These are phyloP conservation scores for Pseudomugil gertrudae DNA, from an alignment of 2,797 vertebrate genomes.

Conservation along the genomic window DNA sequence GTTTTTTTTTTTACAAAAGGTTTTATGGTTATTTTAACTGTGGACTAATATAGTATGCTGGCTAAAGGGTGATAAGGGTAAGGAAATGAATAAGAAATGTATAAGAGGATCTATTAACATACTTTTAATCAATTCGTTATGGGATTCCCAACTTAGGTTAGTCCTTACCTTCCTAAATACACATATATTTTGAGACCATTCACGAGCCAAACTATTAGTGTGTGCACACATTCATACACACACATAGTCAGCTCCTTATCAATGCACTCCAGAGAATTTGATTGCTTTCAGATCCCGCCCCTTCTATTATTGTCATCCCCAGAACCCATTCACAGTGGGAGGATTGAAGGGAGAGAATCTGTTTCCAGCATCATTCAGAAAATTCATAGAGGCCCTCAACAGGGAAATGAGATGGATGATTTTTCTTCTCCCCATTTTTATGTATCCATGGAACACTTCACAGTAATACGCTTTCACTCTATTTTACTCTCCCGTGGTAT, in stretches of 20 bases:
- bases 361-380: constrained; percentile 75
- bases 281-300: constrained; percentile 70
- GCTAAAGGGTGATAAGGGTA: background rate
- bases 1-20: background rate
- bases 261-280: constrained; percentile 79
- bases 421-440: constrained; percentile 47
- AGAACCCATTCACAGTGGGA: constrained; percentile 67
- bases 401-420: constrained; percentile 76
- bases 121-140: constrained; percentile 12
- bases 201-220: constrained; percentile 20
- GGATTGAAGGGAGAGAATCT: constrained; percentile 69
- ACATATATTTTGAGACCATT: constrained; percentile 10
- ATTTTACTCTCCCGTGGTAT: constrained; percentile 69
- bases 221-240: constrained; percentile 19
- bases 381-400: constrained; percentile 75
- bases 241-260: constrained; percentile 72
- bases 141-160: background rate
- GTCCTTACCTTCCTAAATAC: background rate
- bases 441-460: constrained; percentile 70
- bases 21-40: background rate
- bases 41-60: background rate
- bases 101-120: background rate
- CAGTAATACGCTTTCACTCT: constrained; percentile 69
- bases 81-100: background rate
- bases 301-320: constrained; percentile 78